Conservation (phyloP, 2,888 invertebrate genomes). For the Spisula solida region DNA sequence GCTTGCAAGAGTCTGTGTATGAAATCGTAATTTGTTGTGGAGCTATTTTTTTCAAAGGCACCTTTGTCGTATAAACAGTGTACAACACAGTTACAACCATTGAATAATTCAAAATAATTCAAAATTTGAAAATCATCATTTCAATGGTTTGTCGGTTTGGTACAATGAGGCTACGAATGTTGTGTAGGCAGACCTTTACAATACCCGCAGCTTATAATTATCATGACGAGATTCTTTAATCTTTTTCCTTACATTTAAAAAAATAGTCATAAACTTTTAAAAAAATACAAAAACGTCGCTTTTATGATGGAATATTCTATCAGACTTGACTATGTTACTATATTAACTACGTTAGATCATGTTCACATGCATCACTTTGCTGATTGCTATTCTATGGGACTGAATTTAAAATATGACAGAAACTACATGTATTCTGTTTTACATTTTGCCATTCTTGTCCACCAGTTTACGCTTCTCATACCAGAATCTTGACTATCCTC, state of each 20-base stretch:
- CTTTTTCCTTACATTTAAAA: neutral
- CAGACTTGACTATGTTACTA: neutral
- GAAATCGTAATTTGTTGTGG: conserved; percentile 42
- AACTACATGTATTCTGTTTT: neutral
- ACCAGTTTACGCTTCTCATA: no score
- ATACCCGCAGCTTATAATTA: conserved; percentile 19
- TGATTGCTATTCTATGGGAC: neutral
- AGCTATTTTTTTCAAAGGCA: conserved; percentile 42
- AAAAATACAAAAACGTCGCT: neutral
- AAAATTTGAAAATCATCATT: conserved; percentile 44
- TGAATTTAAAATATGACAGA: neutral
- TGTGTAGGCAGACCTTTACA: conserved; percentile 12
- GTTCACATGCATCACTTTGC: neutral
- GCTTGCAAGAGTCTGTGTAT: conserved; percentile 28
- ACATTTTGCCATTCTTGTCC: no score
- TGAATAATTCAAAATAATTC: conserved; percentile 43
- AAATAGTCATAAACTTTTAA: neutral
- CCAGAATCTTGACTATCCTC: no score
- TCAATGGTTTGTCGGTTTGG: conserved; percentile 33
- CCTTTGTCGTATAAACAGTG: conserved; percentile 33
- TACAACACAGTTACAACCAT: conserved; percentile 30
- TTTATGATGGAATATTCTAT: neutral
- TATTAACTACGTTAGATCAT: neutral
- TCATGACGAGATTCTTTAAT: neutral
- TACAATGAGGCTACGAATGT: conserved; percentile 11